These are phyloP conservation scores for Speoplatyrhinus poulsoni DNA, from an alignment of 2,113 vertebrate genomes.

Conservation along the genomic window DNA sequence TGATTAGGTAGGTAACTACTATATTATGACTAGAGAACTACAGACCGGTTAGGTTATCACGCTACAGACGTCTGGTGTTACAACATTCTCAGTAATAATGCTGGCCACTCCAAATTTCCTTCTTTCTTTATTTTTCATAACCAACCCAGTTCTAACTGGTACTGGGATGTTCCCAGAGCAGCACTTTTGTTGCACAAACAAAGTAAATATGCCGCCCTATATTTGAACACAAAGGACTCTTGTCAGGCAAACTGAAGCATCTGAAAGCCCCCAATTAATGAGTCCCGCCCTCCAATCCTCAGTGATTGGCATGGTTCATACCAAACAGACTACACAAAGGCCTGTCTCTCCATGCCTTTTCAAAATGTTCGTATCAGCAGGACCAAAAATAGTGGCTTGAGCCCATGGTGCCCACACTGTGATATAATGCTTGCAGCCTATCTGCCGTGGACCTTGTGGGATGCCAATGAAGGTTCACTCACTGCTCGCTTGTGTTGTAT, in stretches of 20 bases:
- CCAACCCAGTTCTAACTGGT: no score
- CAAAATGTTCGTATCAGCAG: conserved; percentile 15
- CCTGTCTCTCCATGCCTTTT: conserved; percentile 38
- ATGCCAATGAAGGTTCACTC: no score
- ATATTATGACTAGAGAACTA: no score
- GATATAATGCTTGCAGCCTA: background rate
- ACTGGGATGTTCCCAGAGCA: conserved; percentile 43
- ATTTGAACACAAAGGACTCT: conserved; percentile 73
- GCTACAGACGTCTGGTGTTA: no score
- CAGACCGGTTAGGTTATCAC: no score
- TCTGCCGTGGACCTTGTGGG: no score
- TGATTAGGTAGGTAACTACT: no score
- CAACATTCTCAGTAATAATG: no score
- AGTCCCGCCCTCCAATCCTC: conserved; percentile 44
- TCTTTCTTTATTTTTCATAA: no score
- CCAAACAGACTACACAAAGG: conserved; percentile 53
- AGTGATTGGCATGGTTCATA: conserved; percentile 31
- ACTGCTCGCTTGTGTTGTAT: no score
- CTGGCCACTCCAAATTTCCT: no score
- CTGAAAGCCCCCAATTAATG: conserved; percentile 67
- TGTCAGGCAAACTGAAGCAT: conserved; percentile 50
- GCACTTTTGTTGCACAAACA: conserved; percentile 24
- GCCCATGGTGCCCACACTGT: background rate
- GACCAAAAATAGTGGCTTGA: background rate
- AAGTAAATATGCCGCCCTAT: conserved; percentile 60